Base-by-base conservation (phyloP, 2,113 vertebrate species). In the Amphiprion ocellaris region DNA sequence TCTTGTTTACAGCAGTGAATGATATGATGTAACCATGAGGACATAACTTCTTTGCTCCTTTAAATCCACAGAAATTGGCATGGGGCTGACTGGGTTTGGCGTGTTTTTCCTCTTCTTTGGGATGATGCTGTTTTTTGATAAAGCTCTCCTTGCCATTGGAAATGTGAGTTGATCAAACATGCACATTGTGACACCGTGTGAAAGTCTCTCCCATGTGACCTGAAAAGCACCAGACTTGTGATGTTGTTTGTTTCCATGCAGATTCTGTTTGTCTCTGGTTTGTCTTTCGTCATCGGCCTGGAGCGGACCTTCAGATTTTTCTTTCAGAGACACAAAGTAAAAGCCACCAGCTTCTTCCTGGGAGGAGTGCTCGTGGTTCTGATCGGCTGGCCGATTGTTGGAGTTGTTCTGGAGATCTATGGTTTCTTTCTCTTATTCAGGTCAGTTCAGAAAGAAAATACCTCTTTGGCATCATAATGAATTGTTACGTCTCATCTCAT, bases 81-180 rank as follows among this genome's bases (percentile, higher is more conserved):
- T 99, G 96, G 98, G 98, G 56, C 90, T 99, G 84, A 99, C 98
- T 16, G 98, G 98, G 69, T 99, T 99, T 77, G 98, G 98, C 23
- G 97, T 99, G 61, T 99, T 99, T 91, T 99, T 99, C 91, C 96
- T 99, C 68, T 97, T 99, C 90, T 99, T 99, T 89, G 98, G 98
- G 79, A 99, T 99, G 98, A 96, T 99, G 87, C 97, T 99, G 66
- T 99, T 99, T 93, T 99, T 99, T 87, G 98, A 99, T 90, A 99
- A 99, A 95, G 98, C 98, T 73, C 96, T 99, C 64, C 93, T 99
- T 84, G 98, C 98, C 82, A 99, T 99, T 87, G 98, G 98, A 95
- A 99, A 99, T 77, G 98, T 99, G 92, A 98, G 98, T 91, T 21
- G 23, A 63, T 56, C 17, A 19, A 44, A 1, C 16, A 5, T n/a